A percentile compares a stretch with the other conserved stretches of the same genome.
phyloP scores from a whole-genome alignment of 1,140 invertebrate species.

The Sarcophaga bullata region DNA sequence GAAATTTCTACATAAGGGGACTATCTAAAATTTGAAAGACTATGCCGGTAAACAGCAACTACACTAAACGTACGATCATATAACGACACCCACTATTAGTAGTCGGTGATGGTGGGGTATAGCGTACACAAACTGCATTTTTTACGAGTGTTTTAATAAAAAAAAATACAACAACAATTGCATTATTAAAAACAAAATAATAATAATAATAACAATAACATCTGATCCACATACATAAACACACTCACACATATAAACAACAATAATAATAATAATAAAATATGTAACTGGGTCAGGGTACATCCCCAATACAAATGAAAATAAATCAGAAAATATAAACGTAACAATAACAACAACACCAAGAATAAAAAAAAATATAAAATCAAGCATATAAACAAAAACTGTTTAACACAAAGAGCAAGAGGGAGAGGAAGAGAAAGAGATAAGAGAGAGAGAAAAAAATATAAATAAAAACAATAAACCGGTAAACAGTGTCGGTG shows the following conservation, averaged over 20 bases:
- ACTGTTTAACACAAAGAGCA: no score
- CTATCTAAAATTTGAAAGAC: no score
- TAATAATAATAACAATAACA: slow-evolving; percentile 23
- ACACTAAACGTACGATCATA: no score
- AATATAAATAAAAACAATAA: not conserved
- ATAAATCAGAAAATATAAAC: not conserved
- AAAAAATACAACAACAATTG: not conserved
- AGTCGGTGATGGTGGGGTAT: no score
- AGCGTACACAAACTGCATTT: no score
- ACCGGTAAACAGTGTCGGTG: not conserved
- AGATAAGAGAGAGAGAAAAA: not conserved
- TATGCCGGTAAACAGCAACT: no score
- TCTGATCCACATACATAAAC: not conserved
- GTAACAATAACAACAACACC: not conserved
- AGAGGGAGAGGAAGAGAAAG: not conserved
- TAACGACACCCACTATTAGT: no score
- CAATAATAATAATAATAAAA: slow-evolving; percentile 34
- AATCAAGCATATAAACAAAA: no score
- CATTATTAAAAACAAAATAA: slow-evolving; percentile 12
- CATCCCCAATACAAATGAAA: slow-evolving; percentile 46
- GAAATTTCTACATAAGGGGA: no score
- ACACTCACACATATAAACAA: slow-evolving; percentile 25
- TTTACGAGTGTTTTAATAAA: not conserved
- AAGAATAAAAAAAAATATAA: not conserved
- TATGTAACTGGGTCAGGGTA: slow-evolving; percentile 63